Conservation (phyloP, 2,888 invertebrate genomes). For the Globia sparganii region DNA sequence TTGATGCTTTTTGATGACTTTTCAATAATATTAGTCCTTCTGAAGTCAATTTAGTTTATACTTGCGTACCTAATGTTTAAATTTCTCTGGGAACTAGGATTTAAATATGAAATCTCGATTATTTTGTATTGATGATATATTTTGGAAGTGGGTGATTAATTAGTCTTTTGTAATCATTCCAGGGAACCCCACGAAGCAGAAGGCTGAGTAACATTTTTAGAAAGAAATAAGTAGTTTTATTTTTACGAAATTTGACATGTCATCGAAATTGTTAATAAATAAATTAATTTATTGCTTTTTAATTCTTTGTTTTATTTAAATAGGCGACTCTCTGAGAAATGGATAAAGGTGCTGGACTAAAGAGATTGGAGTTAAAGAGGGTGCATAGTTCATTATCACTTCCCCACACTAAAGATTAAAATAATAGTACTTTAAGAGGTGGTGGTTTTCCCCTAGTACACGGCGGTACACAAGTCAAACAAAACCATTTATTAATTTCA, state of each 20-base stretch:
- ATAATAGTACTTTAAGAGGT: background rate
- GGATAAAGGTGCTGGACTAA: background rate
- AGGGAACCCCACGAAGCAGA: slow-evolving; percentile 88
- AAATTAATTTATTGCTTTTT: slow-evolving; percentile 74
- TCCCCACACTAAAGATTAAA: background rate
- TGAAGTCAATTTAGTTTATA: background rate
- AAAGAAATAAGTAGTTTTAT: slow-evolving; percentile 69
- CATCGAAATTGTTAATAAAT: slow-evolving; percentile 72
- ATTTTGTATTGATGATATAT: background rate
- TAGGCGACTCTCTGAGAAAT: background rate
- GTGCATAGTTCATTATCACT: background rate
- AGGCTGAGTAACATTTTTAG: slow-evolving; percentile 89
- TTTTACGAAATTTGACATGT: slow-evolving; percentile 52
- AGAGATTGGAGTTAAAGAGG: too few relatives aligned
- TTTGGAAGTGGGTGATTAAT: background rate
- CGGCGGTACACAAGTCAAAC: slow-evolving; percentile 6
- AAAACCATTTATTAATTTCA: slow-evolving; percentile 42
- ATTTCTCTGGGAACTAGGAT: background rate
- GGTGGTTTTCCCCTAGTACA: background rate
- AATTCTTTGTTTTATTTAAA: slow-evolving; percentile 31
- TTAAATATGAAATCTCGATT: background rate
- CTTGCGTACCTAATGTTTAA: background rate
- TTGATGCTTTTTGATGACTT: background rate
- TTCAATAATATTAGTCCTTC: background rate
- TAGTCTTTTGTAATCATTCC: slow-evolving; percentile 67